phyloP scores from a whole-genome alignment of 2,113 vertebrate species.

The Rana temporaria region DNA sequence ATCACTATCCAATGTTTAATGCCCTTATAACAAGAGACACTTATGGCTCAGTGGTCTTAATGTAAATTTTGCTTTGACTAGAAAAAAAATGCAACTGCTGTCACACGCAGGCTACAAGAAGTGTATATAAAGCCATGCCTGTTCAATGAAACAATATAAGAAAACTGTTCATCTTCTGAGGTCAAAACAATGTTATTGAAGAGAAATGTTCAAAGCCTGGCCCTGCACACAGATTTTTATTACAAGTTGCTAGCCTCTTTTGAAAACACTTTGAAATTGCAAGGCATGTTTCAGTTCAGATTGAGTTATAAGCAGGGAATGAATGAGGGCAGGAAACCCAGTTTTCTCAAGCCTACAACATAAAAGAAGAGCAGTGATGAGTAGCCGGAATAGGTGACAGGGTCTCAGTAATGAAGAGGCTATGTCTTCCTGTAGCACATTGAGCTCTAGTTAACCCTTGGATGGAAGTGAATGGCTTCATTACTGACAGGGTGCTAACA shows the following conservation, averaged over 20 bases:
- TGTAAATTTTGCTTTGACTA: no score
- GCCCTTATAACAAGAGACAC: no score
- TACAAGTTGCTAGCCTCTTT: conserved; percentile 22
- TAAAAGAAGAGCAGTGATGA: conserved; percentile 42
- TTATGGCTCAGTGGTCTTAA: no score
- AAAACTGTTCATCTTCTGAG: conserved; percentile 24
- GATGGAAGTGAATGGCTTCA: conserved; percentile 7
- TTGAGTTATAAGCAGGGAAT: conserved; percentile 46
- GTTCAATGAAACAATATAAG: background rate
- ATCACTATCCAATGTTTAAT: no score
- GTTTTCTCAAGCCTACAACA: conserved; percentile 48
- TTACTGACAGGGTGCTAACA: conserved; percentile 22
- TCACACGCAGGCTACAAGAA: background rate
- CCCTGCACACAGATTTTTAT: background rate
- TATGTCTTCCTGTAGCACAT: conserved; percentile 38
- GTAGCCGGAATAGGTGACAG: conserved; percentile 21
- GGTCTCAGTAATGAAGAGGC: conserved; percentile 36
- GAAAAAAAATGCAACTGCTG: no score
- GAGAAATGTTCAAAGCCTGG: conserved; percentile 44
- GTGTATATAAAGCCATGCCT: background rate
- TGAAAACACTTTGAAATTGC: conserved; percentile 36
- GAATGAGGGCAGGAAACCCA: conserved; percentile 49
- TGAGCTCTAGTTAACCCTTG: conserved; percentile 29
- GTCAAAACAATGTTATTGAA: conserved; percentile 33
- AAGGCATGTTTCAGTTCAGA: conserved; percentile 27